These are phyloP conservation scores for Bombylius discolor DNA, from an alignment of 2,888 invertebrate genomes.

Conservation along the genomic window DNA sequence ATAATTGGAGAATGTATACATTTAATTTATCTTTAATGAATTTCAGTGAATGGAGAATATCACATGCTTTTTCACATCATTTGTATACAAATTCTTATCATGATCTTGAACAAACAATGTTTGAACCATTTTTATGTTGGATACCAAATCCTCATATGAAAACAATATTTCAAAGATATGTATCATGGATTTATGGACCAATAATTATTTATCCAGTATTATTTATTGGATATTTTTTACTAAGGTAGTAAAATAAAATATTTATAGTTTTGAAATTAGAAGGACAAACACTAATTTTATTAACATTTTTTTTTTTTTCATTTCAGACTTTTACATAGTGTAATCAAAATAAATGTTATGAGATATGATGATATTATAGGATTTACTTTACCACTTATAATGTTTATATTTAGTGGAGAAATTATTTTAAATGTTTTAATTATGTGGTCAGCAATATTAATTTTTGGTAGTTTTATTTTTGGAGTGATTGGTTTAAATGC, in stretches of 20 bases:
- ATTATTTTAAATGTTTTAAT: constrained; percentile 21
- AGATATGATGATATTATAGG: constrained; percentile 36
- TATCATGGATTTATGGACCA: constrained; percentile 42
- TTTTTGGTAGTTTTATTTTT: constrained; percentile 47
- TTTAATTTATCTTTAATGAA: constrained; percentile 55
- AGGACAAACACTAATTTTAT: no score
- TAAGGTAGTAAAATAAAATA: neutral
- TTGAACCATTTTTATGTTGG: constrained; percentile 55
- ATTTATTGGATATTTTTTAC: neutral
- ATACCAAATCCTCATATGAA: constrained; percentile 44
- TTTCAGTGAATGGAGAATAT: constrained; percentile 55
- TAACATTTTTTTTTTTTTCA: no score
- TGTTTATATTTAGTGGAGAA: constrained; percentile 32
- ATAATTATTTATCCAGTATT: neutral
- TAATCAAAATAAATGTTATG: constrained; percentile 21
- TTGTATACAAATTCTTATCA: constrained; percentile 61
- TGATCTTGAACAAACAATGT: constrained; percentile 56
- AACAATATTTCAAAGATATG: constrained; percentile 39
- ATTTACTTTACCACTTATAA: constrained; percentile 34
- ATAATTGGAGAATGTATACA: constrained; percentile 67
- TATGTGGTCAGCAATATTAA: constrained; percentile 43
- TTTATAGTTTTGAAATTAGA: no score
- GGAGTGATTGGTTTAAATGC: constrained; percentile 53
- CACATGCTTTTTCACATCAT: constrained; percentile 67
- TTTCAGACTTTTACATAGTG: neutral